Base-by-base conservation (phyloP, 2,797 vertebrate species). In the Micrastur ruficollis region DNA sequence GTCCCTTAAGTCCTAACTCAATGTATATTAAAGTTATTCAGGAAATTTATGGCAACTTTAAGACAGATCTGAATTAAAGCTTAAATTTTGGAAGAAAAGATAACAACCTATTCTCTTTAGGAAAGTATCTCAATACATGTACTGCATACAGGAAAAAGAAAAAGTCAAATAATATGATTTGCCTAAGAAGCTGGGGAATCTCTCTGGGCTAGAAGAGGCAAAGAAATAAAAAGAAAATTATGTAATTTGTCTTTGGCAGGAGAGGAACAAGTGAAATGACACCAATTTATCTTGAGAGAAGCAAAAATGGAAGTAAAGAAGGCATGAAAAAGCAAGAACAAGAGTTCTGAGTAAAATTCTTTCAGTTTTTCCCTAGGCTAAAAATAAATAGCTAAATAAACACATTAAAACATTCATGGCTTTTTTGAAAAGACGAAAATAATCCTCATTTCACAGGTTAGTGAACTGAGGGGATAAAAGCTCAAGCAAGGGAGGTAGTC, bases 361-460 rank as follows among this genome's bases (percentile, higher is more conserved):
- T 38, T 26, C 27, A 25, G 4, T 73, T 93, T 93, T 86, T 76
- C 79, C 26, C 21, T 50, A 68, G 68, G 72, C 32, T 66, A 81
- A 93, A 85, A 91, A 78, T 80, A 96, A 92, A 92, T 84, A 76
- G 31, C 68, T 74, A 90, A 87, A 87, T 59, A 83, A 96, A 75
- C 12, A n/a, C 34, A 81, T 86, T 50, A 66, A 68, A 95, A 68
- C n/a, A 36, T 40, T 65, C 25, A n/a, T 2, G 6, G 27, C 4
- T 49, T 55, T 90, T 71, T 65, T 50, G 18, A 56, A 73, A 90
- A 42, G 18, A 52, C 53, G 31, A 59, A 82, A 89, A 81, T 44
- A 81, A 81, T 50, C 79, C 5, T 68, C 8, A 46, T 90, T 96
- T 96, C 75, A 93, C 49, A 81, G 65, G n/a, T 40, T 81, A 55